A percentile compares a stretch with the other conserved stretches of the same genome.
Evolutionary conservation across 2,797 vertebrate species (phyloP).

Genomic region (Crocodylus rhombifer): DNA sequence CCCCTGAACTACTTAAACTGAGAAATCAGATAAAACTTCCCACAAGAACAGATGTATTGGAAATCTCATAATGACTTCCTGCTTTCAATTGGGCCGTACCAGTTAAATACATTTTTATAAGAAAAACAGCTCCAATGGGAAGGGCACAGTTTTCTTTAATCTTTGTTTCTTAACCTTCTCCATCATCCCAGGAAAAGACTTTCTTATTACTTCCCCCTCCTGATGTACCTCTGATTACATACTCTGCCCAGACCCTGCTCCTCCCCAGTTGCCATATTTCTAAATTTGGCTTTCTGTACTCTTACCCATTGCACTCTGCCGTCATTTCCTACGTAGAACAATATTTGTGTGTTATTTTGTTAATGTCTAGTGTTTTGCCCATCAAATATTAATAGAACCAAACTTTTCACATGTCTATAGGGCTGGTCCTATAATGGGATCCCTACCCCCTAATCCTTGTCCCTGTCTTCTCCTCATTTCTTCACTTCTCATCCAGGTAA

Average conservation of each 20-base stretch:
- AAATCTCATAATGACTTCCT: constrained; percentile 5
- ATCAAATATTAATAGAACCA: neutral
- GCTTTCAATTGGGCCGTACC: neutral
- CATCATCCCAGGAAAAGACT: neutral
- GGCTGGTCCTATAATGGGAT: neutral
- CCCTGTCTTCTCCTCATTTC: neutral
- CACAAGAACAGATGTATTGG: neutral
- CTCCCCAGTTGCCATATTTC: neutral
- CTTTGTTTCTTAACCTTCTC: neutral
- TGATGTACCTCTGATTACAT: accelerated
- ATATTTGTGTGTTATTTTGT: neutral
- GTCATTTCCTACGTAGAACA: neutral
- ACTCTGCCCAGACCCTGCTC: neutral
- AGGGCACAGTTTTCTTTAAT: neutral
- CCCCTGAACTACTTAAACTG: neutral
- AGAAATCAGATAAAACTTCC: neutral
- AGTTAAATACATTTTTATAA: neutral
- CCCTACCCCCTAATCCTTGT: accelerated
- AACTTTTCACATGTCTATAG: neutral
- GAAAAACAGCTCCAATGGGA: neutral
- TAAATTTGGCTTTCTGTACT: neutral
- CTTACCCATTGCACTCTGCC: neutral
- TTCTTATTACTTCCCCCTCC: neutral
- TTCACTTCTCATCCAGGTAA: neutral
- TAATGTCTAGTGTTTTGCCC: neutral